Base-by-base conservation (phyloP, 2,113 vertebrate genomes). In the Bos javanicus region DNA sequence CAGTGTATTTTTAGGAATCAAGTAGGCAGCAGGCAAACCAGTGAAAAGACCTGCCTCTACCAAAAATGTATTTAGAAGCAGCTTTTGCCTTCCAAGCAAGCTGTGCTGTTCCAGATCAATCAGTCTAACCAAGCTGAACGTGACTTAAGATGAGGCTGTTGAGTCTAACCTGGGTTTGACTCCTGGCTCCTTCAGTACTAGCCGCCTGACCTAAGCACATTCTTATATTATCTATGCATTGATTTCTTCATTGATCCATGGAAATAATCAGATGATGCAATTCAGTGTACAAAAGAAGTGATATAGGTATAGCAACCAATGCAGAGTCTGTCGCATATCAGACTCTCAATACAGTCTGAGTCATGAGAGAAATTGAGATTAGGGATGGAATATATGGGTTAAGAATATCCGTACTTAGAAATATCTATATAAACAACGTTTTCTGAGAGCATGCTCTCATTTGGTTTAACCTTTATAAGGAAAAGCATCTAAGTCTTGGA, bases 1-100 rank as follows among this genome's bases (percentile, higher is more conserved):
- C 50, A 25, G 67, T 64, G 30, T 97, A 98, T 98, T 98, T 98
- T 98, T 97, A 97, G 93, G 71, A 97, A 98, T 54, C 13, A 95
- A 91, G 82, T 97, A 96, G 87, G 98, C 59, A 90, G 78, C 93
- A 80, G 33, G 76, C 48, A 97, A 92, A 80, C 64, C 80, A 95
- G 60, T 52, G 28, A 95, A 95, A 96, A 92, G 64, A 92, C 17
- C 21, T 89, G 39, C 28, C 43, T 91, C 56, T 78, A 82, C 54
- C 26, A 39, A 94, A 97, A 78, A 87, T 54, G 15, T 85, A 14
- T 90, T 95, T 48, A 33, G 87, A 60, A 94, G 33, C 23, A 91
- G 43, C 36, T 88, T 91, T 97, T 92, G 89, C 57, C 26, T 90
- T 90, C 28, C 23, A 48, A 92, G 19, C 11, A 95, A 91, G 12